Evolutionary conservation across 2,113 vertebrate genomes (phyloP).

Genomic region (Sylvietta virens): DNA sequence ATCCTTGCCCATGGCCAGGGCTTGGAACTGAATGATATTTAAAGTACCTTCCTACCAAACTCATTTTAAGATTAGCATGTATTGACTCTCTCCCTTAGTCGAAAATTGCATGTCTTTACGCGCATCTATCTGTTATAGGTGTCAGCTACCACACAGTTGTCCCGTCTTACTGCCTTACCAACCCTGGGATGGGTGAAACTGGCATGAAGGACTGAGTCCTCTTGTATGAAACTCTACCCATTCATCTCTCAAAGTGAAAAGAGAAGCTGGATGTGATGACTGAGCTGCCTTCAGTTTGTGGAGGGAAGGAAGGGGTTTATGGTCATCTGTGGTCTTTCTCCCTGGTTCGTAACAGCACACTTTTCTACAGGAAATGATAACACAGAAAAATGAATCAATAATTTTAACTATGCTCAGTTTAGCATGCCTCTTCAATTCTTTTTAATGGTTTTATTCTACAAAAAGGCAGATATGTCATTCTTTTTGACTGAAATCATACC

Average conservation of each 20-base stretch:
- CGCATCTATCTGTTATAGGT: accelerated
- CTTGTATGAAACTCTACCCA: accelerated
- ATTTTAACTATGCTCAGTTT: neutral
- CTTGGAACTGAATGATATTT: neutral
- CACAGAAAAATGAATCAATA: neutral
- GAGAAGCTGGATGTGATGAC: neutral
- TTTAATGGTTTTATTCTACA: neutral
- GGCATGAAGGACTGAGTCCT: accelerated
- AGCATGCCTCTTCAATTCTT: neutral
- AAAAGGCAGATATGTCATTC: neutral
- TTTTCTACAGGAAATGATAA: neutral
- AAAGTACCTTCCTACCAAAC: neutral
- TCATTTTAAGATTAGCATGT: neutral
- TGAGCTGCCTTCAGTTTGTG: neutral
- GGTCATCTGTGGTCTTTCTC: neutral
- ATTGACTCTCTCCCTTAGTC: neutral
- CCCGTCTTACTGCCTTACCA: accelerated
- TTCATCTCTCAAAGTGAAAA: neutral
- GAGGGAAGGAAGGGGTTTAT: neutral
- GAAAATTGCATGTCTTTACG: accelerated
- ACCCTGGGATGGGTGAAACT: neutral
- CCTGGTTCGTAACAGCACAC: neutral
- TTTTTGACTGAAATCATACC: neutral
- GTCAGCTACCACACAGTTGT: accelerated
- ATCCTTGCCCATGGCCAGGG: neutral